These are phyloP conservation scores for Tachysurus fulvidraco DNA, from an alignment of 2,113 vertebrate genomes.

Conservation along the genomic window DNA sequence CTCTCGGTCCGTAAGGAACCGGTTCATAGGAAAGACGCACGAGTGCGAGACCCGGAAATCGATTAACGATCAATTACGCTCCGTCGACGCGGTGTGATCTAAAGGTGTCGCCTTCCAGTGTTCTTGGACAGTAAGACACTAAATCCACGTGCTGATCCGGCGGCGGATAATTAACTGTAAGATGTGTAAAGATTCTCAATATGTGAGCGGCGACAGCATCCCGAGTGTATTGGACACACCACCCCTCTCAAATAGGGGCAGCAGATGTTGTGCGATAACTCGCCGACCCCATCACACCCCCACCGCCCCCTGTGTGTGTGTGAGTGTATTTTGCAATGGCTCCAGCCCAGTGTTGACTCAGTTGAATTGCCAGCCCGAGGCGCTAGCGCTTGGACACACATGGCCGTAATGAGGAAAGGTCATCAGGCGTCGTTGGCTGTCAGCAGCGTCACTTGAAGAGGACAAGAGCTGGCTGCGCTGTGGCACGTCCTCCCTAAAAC, in stretches of 20 bases:
- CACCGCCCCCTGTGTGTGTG: background rate
- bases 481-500: conserved; percentile 60
- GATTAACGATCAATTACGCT: background rate
- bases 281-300: conserved; percentile 28
- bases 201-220: background rate
- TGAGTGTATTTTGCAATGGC: conserved; percentile 28
- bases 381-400: conserved; percentile 68
- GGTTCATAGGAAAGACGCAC: background rate
- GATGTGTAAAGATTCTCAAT: conserved; percentile 1
- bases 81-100: background rate
- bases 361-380: conserved; percentile 75
- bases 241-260: conserved; percentile 2
- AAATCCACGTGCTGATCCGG: conserved; percentile 8
- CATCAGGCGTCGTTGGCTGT: conserved; percentile 71
- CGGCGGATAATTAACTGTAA: conserved; percentile 18
- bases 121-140: background rate
- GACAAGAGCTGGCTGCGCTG: conserved; percentile 64
- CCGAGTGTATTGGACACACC: background rate
- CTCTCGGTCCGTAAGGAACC: background rate
- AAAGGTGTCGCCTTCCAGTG: background rate
- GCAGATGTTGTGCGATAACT: conserved; percentile 46
- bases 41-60: background rate
- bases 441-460: conserved; percentile 75
- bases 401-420: conserved; percentile 78
- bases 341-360: conserved; percentile 71